Conservation (phyloP, 2,113 vertebrate genomes). For the Otis tarda region DNA sequence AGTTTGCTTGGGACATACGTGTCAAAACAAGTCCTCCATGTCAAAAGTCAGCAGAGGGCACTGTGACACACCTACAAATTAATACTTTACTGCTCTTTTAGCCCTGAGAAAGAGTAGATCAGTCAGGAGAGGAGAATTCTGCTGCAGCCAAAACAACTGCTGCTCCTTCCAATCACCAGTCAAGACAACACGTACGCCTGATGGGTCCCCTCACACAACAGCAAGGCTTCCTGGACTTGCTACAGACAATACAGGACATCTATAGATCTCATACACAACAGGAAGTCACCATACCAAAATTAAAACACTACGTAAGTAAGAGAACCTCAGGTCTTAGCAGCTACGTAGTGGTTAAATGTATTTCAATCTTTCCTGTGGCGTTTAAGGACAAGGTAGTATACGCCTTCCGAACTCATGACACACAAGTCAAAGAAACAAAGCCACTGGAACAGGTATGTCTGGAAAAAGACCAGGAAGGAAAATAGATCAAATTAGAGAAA, state of each 20-base stretch:
- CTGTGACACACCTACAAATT: neutral
- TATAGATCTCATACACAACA: accelerated
- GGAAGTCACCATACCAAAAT: neutral
- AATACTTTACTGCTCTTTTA: neutral
- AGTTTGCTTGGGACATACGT: neutral
- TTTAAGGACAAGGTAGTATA: neutral
- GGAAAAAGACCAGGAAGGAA: neutral
- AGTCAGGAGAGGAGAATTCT: neutral
- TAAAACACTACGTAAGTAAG: neutral
- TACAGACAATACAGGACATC: accelerated
- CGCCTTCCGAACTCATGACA: neutral
- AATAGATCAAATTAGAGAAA: neutral
- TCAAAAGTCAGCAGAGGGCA: constrained; percentile 27
- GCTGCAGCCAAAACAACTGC: neutral
- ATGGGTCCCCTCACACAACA: neutral
- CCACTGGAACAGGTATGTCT: neutral
- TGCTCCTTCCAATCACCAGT: neutral
- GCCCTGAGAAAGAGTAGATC: neutral
- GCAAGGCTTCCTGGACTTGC: neutral
- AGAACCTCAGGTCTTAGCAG: neutral
- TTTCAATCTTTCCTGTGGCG: neutral
- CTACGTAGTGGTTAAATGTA: neutral
- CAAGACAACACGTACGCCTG: neutral
- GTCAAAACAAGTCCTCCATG: neutral
- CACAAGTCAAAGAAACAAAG: neutral